Conservation (phyloP, 1,140 invertebrate genomes). For the Chelonus insularis region DNA sequence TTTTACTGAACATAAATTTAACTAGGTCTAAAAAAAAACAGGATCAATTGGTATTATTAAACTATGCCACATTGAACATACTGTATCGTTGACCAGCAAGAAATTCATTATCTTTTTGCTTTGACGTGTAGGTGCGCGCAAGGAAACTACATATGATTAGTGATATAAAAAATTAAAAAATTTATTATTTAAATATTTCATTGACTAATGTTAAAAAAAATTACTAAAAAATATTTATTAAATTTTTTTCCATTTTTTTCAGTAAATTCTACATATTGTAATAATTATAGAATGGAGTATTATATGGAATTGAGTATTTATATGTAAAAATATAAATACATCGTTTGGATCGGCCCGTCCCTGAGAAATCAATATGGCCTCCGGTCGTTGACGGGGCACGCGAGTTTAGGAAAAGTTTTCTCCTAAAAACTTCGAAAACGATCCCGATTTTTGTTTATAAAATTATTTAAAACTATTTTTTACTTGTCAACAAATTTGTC, state of each 20-base stretch:
- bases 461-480: background rate
- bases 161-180: background rate
- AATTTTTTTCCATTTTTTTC: no score
- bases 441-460: background rate
- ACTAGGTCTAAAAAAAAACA: no score
- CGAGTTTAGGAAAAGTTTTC: constrained; percentile 31
- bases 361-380: constrained; percentile 55
- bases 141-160: background rate
- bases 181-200: no score
- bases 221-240: no score
- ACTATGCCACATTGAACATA: background rate
- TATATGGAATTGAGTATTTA: background rate
- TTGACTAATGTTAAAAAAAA: no score
- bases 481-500: background rate
- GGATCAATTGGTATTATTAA: no score
- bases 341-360: constrained; percentile 45
- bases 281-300: no score
- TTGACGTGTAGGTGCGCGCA: constrained; percentile 8
- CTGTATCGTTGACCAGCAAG: constrained; percentile 13
- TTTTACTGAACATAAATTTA: no score
- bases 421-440: background rate
- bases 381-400: constrained; percentile 41
- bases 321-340: constrained; percentile 38
- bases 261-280: no score
- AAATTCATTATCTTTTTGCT: constrained; percentile 36